Base-by-base conservation (phyloP, 2,113 vertebrate species). In the Anseranas semipalmata region DNA sequence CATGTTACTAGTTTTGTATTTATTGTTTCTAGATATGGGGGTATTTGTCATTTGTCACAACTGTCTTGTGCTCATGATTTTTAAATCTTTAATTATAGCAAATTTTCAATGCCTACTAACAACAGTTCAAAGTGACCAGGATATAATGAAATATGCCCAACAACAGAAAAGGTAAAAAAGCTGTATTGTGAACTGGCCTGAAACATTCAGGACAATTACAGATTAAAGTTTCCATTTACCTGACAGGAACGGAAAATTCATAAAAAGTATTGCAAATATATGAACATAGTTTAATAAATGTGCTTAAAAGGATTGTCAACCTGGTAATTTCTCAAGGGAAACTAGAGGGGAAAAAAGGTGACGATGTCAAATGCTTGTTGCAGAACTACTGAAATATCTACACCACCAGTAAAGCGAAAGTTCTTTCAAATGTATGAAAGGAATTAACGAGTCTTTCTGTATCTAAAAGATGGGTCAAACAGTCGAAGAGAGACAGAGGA, bases 401-500 rank as follows among this genome's bases (percentile, higher is more conserved):
- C 0, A 2, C 66, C 48, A 62, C 19, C 37, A 21, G 30, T 25
- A 45, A 91, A 60, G 65, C 24, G 66, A 41, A 66, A 65, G 65
- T 63, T 86, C 55, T 58, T 87, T 74, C 72, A 85, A 35, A 45
- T 77, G 75, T 52, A 74, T 45, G 55, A 72, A 88, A 93, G 87
- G 82, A 32, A 88, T 85, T 52, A 80, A 52, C 45, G 78, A 45
- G 52, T 80, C 88, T 32, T 93, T 77, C 63, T 67, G 46, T 33
- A 71, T 15, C 95, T 93, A 90, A 75, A 90, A 86, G 92, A 93
- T 45, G 33, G 39, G 80, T 90, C 65, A 91, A 79, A 76, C 78
- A 95, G 77, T 66, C 11, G 2, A 48, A 93, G 55, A 93, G 55
- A 80, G 82, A 96, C 53, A 90, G 83, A 92, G 56, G 45, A 93